These are phyloP conservation scores for Chromoteleia sp. DNA, from an alignment of 2,888 invertebrate genomes.

Conservation along the genomic window DNA sequence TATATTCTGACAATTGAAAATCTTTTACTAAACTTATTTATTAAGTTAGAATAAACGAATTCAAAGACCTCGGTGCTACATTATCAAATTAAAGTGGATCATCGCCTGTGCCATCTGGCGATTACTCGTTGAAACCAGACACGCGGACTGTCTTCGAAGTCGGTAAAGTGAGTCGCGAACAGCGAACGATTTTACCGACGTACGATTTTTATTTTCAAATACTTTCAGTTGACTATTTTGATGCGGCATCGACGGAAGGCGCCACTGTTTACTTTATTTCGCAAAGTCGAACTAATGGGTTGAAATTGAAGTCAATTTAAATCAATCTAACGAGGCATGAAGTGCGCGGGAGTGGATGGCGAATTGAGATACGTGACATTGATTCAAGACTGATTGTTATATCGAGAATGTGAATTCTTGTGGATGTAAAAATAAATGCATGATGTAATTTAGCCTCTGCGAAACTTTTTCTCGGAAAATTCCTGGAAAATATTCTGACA, in stretches of 20 bases:
- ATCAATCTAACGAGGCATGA: constrained; percentile 73
- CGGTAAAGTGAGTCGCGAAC: not conserved
- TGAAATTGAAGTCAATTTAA: constrained; percentile 79
- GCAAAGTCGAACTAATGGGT: constrained; percentile 69
- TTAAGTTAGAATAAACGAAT: no score
- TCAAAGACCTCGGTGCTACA: no score
- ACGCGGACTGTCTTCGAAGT: not conserved
- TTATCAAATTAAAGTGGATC: not conserved
- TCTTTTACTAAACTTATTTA: no score
- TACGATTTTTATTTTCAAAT: constrained; percentile 10
- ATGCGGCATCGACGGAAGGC: not conserved
- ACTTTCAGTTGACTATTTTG: not conserved
- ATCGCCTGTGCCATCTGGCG: not conserved
- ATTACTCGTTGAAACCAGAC: not conserved
- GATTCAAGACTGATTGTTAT: constrained; percentile 14
- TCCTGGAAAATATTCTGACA: not conserved
- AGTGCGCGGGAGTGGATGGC: not conserved
- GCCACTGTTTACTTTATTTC: constrained; percentile 22
- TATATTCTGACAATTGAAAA: no score
- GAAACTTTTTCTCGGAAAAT: no score
- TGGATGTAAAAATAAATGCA: no score
- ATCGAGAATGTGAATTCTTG: no score
- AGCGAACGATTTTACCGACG: constrained; percentile 6
- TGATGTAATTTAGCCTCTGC: no score
- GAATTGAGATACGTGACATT: constrained; percentile 12